Evolutionary conservation across 2,797 vertebrate species (phyloP).

Genomic region (Gallinago stenura): DNA sequence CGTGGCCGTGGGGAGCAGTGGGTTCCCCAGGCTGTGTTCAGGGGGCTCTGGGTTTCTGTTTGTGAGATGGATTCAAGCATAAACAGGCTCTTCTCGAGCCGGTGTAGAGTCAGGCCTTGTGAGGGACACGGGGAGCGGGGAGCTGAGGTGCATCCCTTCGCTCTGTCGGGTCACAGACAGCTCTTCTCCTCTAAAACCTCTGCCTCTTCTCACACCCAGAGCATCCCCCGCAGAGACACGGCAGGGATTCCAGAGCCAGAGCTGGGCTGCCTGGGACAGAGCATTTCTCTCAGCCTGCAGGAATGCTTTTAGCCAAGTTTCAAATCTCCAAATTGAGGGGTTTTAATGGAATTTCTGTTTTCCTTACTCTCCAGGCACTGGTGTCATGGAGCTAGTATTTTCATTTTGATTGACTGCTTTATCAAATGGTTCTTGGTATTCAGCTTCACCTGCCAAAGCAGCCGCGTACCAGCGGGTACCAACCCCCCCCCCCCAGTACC

Average conservation of each 20-base stretch:
- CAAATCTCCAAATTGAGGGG: background rate
- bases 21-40: background rate
- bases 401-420: background rate
- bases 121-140: background rate
- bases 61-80: background rate
- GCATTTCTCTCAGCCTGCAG: background rate
- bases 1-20: background rate
- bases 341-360: background rate
- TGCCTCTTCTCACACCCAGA: background rate
- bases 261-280: background rate
- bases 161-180: background rate
- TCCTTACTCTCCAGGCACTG: background rate
- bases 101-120: background rate
- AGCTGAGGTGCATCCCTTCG: background rate
- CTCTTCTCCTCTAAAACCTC: background rate
- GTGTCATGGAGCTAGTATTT: background rate
- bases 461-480: background rate
- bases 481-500: background rate
- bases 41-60: fast-evolving
- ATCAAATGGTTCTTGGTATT: background rate
- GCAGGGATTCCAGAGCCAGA: background rate
- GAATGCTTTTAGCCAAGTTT: background rate
- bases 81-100: background rate
- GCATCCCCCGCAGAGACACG: background rate
- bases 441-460: background rate